Base-by-base conservation (phyloP, 2,113 vertebrate genomes). In the Zapus hudsonius region DNA sequence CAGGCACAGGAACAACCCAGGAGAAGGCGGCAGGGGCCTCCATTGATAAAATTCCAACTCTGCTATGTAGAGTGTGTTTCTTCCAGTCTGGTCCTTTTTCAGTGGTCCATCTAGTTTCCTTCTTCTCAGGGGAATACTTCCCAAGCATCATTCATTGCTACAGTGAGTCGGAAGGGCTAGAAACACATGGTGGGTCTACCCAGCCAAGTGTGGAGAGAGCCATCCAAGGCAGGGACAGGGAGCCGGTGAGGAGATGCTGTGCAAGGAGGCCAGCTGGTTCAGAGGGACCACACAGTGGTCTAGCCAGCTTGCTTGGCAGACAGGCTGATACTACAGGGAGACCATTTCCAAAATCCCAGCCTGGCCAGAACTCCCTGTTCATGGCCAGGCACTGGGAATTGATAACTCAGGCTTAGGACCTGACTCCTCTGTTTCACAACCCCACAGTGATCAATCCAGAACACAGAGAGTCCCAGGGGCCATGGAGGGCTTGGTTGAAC, bases 241-340 rank as follows among this genome's bases (percentile, higher is more conserved):
- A 63, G 44, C 55, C 57, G 38, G 92, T 0, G 55, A 70, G 84
- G n/a, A 67, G 47, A 33, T 3, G 10, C 29, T 67, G 33, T 47
- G 82, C 6, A 7, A 0, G 2, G 84, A 73, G 81, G 74, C 84
- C 93, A 75, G 81, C 91, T 90, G 92, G 90, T 93, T 38, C 38
- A 72, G 92, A 69, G 31, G 80, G 40, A 17, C 57, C 84, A 74
- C 75, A 52, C 57, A 31, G 78, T 40, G 33, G 74, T 3, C 69
- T 84, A 87, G 73, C 90, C 87, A 72, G 76, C 38, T 61, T 69
- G 55, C 70, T 64, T 95, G 95, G 91, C 72, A 85, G 87, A 80
- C 44, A 10, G 61, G 73, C 52, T 82, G 82, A 63, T 33, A 27
- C 23, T 25, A 82, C 67, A 44, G 90, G 67, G 88, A 79, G 78